A percentile compares a stretch with the other conserved stretches of the same genome.
Evolutionary conservation across 2,888 invertebrate species (phyloP).

Genomic region (Spilarctia lutea): DNA sequence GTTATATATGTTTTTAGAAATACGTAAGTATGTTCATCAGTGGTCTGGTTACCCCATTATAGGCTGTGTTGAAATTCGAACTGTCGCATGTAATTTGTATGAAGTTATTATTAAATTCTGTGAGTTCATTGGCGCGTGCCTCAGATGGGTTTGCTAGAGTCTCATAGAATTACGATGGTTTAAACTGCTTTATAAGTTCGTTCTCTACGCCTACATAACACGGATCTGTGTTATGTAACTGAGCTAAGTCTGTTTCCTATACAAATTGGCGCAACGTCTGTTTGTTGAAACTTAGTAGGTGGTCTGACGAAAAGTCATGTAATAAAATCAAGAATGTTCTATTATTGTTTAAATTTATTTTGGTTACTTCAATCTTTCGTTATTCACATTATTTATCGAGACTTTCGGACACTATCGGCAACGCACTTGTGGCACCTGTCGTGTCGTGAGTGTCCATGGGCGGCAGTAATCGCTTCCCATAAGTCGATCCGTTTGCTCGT

Average conservation of each 20-base stretch:
- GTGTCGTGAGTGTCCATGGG: no score
- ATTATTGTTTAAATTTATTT: background rate
- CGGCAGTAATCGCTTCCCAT: no score
- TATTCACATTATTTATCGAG: no score
- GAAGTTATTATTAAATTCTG: background rate
- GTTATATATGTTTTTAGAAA: no score
- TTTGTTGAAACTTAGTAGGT: background rate
- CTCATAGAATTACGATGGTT: background rate
- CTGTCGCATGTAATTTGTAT: background rate
- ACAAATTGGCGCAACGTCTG: background rate
- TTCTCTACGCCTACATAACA: background rate
- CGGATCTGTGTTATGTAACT: background rate
- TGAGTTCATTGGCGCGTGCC: background rate
- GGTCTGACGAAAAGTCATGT: background rate
- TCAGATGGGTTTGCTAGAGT: background rate
- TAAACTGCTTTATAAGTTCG: background rate
- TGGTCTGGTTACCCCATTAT: no score
- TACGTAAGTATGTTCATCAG: no score
- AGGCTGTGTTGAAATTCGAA: background rate
- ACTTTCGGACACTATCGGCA: no score
- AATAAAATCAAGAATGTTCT: background rate
- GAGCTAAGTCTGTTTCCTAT: background rate
- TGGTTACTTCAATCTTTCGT: background rate
- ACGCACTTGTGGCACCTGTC: no score
- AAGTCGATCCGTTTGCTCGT: no score